Evolutionary conservation across 2,113 vertebrate species (phyloP), one percentile per base, ranked within the genome.

Genomic region (Triplophysa siluroides): DNA sequence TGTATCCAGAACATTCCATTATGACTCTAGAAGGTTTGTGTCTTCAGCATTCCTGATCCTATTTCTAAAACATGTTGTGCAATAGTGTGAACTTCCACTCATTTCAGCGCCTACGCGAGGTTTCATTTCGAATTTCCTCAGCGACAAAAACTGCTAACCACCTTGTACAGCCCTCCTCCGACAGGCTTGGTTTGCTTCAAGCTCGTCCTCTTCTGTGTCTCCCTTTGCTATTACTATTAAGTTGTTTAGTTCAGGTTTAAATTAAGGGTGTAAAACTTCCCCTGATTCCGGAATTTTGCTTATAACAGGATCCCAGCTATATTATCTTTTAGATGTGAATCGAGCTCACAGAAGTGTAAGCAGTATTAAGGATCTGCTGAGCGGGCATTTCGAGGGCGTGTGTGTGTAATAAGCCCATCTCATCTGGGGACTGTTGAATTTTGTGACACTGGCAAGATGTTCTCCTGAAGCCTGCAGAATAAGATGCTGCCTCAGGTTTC

Each of bases 181-280:
- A 56, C 24, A 66, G 0, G 12, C 23, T 33, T 79, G 50, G 52
- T 78, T 45, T 50, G 19, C 23, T 72, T 61, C 6, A 19, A 29
- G 29, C 54, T 12, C 29, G 14, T 16, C 21, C 11, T n/a, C 78
- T 50, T 58, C 56, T 21, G 29, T 56, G 5, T 67, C 54, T 63
- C 66, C 38, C 56, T 41, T 62, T 43, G 65, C 78, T 78, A 78
- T 80, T 73, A 76, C 5, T 78, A 66, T 64, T 56, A 26, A 76
- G 78, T 78, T 83, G 47, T 80, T 75, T 85, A 83, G 78, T 78
- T 83, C 81, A 85, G 78, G 78, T 70, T 69, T 78, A 45, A 73
- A 64, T 80, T 67, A 1, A 0, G 47, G 33, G 47, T 23, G 21
- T 21, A 43, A 38, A 76, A 29, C 58, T 60, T 69, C 76, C 18